These are phyloP conservation scores for Steinernema khuongi DNA, from an alignment of 1,140 invertebrate genomes.

Conservation along the genomic window DNA sequence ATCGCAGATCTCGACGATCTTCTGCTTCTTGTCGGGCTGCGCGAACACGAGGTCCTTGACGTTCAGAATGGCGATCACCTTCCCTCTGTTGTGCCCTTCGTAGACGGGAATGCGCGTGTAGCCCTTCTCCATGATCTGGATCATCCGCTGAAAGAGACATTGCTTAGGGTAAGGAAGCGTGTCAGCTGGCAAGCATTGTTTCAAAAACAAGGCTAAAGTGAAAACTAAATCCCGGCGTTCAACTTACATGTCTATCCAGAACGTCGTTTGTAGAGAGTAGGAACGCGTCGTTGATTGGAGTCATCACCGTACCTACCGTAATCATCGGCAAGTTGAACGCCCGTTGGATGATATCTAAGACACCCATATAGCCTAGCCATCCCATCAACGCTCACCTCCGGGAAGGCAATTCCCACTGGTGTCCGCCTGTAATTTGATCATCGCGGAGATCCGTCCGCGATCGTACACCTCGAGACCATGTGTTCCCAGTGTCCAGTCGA, in stretches of 20 bases:
- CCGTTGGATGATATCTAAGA: neutral
- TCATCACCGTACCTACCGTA: neutral
- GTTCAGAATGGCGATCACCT: conserved; percentile 83
- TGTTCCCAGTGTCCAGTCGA: neutral
- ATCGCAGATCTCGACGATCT: conserved; percentile 75
- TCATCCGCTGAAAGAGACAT: neutral
- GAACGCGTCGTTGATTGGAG: neutral
- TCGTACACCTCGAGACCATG: neutral
- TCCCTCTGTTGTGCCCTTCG: conserved; percentile 67
- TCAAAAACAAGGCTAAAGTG: too few species aligned
- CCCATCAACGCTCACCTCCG: neutral
- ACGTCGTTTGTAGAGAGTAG: neutral
- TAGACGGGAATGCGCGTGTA: conserved; percentile 89
- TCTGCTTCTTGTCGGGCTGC: conserved; percentile 83
- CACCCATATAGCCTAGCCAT: neutral
- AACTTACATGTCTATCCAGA: neutral
- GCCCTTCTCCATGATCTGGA: conserved; percentile 78
- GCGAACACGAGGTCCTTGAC: conserved; percentile 91
- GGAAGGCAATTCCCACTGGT: neutral
- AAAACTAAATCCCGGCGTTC: too few species aligned
- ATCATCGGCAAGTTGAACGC: neutral
- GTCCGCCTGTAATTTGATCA: neutral
- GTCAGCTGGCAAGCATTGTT: too few species aligned
- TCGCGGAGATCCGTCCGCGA: neutral
- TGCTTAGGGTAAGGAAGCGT: too few species aligned